These are phyloP conservation scores for Dryococelus australis DNA, from an alignment of 2,888 invertebrate genomes.

Conservation along the genomic window DNA sequence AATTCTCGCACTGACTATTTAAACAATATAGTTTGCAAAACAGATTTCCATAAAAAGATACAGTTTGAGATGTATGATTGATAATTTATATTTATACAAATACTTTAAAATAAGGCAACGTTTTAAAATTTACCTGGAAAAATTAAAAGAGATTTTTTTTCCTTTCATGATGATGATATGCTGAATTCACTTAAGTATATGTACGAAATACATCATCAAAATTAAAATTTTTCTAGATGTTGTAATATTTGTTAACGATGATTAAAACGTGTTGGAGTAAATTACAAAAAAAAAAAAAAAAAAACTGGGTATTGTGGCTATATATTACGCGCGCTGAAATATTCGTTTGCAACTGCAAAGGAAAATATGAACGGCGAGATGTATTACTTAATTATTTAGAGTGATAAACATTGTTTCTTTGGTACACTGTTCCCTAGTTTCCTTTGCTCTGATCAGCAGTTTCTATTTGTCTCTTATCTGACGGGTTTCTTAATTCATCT, in stretches of 20 bases:
- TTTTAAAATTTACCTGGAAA: no score
- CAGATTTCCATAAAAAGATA: no score
- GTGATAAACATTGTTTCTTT: not conserved
- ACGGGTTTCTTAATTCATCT: conserved; percentile 20
- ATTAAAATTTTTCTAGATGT: no score
- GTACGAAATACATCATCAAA: no score
- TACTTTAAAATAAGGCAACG: no score
- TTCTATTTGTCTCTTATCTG: not conserved
- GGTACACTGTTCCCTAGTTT: not conserved
- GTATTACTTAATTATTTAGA: conserved; percentile 2
- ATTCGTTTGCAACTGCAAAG: not conserved
- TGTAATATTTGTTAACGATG: not conserved
- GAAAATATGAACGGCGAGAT: not conserved
- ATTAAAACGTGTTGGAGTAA: not conserved
- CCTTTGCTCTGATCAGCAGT: not conserved
- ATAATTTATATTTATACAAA: no score
- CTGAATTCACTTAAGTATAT: no score
- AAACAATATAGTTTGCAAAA: no score
- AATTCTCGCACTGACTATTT: no score
- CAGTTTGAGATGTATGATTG: no score
- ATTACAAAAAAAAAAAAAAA: not conserved
- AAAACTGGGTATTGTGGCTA: not conserved
- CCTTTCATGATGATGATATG: no score
- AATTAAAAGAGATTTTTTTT: no score
- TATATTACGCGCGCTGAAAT: not conserved